Conservation (phyloP, 2,797 vertebrate species). For the Phoxinus dragarum region DNA sequence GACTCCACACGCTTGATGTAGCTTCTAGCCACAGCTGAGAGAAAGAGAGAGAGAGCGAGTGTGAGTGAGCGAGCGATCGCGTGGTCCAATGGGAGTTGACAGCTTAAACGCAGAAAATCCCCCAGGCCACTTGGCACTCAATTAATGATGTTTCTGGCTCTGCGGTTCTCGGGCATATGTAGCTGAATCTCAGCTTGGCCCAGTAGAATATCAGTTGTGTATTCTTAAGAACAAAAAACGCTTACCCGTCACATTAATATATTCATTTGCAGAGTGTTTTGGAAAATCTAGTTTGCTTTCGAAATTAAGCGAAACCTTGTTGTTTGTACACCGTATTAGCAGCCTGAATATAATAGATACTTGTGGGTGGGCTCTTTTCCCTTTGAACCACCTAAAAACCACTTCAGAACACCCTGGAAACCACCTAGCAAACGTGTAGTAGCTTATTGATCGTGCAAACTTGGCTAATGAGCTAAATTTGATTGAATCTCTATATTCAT, state of each 20-base stretch:
- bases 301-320: conserved; percentile 40
- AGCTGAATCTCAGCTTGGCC: conserved; percentile 64
- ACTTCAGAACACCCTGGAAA: background rate
- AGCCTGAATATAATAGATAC: background rate
- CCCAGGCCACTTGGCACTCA: conserved; percentile 80
- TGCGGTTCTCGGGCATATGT: conserved; percentile 80
- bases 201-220: conserved; percentile 70
- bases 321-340: conserved; percentile 9
- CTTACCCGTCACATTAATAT: conserved; percentile 78
- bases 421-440: background rate
- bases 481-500: background rate
- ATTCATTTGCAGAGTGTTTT: conserved; percentile 72
- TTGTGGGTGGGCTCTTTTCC: background rate
- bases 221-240: conserved; percentile 61
- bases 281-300: conserved; percentile 46
- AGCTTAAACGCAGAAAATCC: conserved; percentile 84
- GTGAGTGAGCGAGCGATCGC: conserved; percentile 57
- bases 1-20: conserved; percentile 55
- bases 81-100: conserved; percentile 80
- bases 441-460: background rate
- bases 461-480: background rate
- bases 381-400: background rate
- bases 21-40: conserved; percentile 45
- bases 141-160: conserved; percentile 83
- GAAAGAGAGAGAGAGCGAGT: conserved; percentile 57